A percentile compares a stretch with the other conserved stretches of the same genome.
Evolutionary conservation across 2,113 vertebrate species (phyloP).

Genomic region (Malurus melanocephalus): DNA sequence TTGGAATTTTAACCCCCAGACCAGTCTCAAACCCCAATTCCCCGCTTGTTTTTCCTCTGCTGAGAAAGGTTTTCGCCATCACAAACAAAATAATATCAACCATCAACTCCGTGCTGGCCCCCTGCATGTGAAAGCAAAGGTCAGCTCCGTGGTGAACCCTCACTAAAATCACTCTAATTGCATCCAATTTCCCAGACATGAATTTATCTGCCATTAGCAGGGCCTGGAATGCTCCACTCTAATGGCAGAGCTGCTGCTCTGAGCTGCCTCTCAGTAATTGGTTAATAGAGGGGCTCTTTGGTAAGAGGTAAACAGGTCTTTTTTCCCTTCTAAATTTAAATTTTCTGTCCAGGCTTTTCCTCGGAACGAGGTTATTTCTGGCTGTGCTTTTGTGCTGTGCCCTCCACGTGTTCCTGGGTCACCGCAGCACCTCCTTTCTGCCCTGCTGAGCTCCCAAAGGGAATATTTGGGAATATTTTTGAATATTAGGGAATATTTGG

Average conservation of each 20-base stretch:
- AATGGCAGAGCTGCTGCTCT: constrained; percentile 54
- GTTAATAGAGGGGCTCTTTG: constrained; percentile 27
- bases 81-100: neutral
- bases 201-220: constrained; percentile 27
- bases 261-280: constrained; percentile 52
- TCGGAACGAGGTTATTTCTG: constrained; percentile 9
- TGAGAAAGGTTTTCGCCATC: neutral
- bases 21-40: neutral
- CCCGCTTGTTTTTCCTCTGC: accelerated
- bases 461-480: neutral
- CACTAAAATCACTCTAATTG: constrained; percentile 10
- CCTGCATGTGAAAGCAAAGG: constrained; percentile 37
- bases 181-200: neutral
- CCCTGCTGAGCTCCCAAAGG: too few relatives aligned
- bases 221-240: neutral
- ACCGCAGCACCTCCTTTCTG: neutral
- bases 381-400: neutral
- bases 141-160: neutral
- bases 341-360: neutral
- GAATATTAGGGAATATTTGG: too few relatives aligned
- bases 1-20: neutral
- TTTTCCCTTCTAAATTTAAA: neutral
- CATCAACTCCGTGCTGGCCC: neutral
- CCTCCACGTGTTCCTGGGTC: neutral
- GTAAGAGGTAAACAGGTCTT: neutral